Conservation (phyloP, 2,888 invertebrate species). For the Rhingia rostrata region DNA sequence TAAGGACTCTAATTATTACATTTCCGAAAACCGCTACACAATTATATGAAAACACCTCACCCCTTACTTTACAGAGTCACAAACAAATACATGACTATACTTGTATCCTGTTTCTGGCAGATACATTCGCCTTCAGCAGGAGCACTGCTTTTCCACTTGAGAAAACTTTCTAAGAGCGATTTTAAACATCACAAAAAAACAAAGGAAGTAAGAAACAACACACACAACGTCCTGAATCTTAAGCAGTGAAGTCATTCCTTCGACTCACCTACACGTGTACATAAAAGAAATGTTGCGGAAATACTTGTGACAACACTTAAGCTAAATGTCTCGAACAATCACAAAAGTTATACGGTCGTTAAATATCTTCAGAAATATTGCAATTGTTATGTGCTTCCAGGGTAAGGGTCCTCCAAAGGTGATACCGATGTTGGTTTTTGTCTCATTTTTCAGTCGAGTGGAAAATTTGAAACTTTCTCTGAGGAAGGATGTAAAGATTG, state of each 20-base stretch:
- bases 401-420: constrained; percentile 23
- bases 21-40: neutral
- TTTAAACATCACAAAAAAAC: constrained; percentile 36
- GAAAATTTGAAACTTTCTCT: neutral
- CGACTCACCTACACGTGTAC: constrained; percentile 44
- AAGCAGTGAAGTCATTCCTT: constrained; percentile 32
- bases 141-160: constrained; percentile 43
- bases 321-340: constrained; percentile 56
- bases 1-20: neutral
- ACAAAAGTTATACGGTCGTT: constrained; percentile 56
- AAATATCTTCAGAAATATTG: constrained; percentile 30
- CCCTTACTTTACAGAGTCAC: neutral
- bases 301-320: constrained; percentile 63
- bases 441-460: neutral
- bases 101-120: constrained; percentile 28
- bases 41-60: neutral
- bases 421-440: neutral
- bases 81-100: neutral
- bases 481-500: too few species aligned
- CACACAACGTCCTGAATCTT: constrained; percentile 49
- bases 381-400: neutral
- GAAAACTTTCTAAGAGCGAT: constrained; percentile 48
- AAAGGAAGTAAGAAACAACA: constrained; percentile 15
- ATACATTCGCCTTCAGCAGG: constrained; percentile 18
- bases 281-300: constrained; percentile 54